These are phyloP conservation scores for Arctia plantaginis DNA, from an alignment of 2,888 invertebrate genomes.

Conservation along the genomic window DNA sequence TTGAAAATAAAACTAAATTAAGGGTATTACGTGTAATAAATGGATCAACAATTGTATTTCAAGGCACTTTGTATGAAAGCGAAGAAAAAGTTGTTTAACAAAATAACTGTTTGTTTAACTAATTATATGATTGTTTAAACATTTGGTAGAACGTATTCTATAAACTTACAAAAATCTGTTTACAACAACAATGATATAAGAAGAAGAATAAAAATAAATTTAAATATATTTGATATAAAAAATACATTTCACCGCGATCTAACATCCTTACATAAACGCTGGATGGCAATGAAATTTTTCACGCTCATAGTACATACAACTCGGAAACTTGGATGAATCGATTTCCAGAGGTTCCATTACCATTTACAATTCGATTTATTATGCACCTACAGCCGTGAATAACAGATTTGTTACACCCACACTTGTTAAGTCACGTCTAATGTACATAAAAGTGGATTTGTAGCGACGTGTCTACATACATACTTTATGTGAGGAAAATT, in stretches of 20 bases:
- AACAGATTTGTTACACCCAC: conserved; percentile 54
- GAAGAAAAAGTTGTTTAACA: too few relatives aligned
- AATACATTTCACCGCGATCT: neutral
- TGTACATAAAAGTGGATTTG: conserved; percentile 44
- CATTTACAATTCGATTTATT: conserved; percentile 59
- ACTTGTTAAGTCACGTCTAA: conserved; percentile 49
- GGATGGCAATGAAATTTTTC: neutral
- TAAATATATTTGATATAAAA: neutral
- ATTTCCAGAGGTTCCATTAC: conserved; percentile 42
- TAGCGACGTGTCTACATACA: conserved; percentile 39
- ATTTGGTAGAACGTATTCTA: too few relatives aligned
- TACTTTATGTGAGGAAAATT: conserved; percentile 29
- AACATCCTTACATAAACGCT: neutral
- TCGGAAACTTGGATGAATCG: conserved; percentile 12
- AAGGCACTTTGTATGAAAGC: neutral
- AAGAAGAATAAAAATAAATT: too few relatives aligned
- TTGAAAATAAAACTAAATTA: neutral
- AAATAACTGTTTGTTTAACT: too few relatives aligned
- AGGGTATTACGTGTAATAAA: neutral
- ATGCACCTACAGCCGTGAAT: conserved; percentile 61
- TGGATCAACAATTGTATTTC: neutral
- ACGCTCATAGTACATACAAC: neutral
- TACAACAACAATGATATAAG: too few relatives aligned
- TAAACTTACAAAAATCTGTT: too few relatives aligned
- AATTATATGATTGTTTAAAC: too few relatives aligned